phyloP scores from a whole-genome alignment of 2,797 vertebrate species.

The Linurgus olivaceus region DNA sequence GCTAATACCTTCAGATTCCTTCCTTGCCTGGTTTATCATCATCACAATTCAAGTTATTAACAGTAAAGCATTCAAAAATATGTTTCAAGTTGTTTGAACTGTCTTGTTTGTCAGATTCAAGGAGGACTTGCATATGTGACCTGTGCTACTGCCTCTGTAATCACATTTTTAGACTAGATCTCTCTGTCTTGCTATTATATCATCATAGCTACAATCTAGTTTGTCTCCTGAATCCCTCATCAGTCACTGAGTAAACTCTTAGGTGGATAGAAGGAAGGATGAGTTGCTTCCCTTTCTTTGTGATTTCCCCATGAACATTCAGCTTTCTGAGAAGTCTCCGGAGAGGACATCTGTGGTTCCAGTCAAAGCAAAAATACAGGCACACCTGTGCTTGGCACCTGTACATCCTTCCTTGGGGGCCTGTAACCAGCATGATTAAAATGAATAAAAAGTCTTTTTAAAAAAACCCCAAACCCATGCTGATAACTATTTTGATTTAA shows the following conservation, averaged over 20 bases:
- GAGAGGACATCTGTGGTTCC: not conserved
- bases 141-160: not conserved
- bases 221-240: not conserved
- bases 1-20: not conserved
- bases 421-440: not conserved
- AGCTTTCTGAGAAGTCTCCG: not conserved
- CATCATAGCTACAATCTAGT: not conserved
- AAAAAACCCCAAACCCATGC: not conserved
- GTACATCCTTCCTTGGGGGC: not conserved
- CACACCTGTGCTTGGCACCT: not conserved
- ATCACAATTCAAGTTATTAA: not conserved
- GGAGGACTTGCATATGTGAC: not conserved
- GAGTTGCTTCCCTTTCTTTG: not conserved
- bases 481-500: not conserved
- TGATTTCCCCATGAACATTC: not conserved
- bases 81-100: not conserved
- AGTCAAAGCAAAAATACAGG: accelerated
- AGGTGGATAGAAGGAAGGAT: not conserved
- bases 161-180: not conserved
- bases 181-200: not conserved
- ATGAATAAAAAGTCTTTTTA: not conserved
- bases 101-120: not conserved
- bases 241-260: not conserved
- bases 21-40: not conserved
- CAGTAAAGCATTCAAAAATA: not conserved